Evolutionary conservation across 35 echinoderm and acorn worm genomes (phyloP).

Genomic region (Strongylocentrotus purpuratus): DNA sequence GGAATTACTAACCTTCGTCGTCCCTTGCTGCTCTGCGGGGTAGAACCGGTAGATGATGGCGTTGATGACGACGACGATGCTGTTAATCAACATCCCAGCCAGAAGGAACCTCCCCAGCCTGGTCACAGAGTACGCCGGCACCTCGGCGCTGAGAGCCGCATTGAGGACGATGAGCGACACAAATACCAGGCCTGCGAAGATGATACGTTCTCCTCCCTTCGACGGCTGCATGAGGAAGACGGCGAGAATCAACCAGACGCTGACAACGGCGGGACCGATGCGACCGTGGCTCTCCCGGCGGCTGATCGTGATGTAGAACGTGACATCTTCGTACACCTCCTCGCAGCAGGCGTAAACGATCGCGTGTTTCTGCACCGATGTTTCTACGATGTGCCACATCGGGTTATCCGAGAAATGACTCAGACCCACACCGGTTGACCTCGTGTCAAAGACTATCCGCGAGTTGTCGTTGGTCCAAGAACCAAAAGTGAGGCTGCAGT

Average conservation of each 20-base stretch:
- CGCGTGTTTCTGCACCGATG: background rate
- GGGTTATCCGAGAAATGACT: background rate
- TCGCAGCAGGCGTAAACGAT: background rate
- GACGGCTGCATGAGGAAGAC: constrained; percentile 15
- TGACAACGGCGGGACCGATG: background rate
- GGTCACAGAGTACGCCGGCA: background rate
- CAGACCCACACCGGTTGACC: background rate
- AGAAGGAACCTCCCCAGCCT: background rate
- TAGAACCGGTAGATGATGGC: background rate
- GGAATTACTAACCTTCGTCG: background rate
- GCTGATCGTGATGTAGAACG: background rate
- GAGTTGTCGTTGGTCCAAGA: constrained; percentile 2
- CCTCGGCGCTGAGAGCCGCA: background rate
- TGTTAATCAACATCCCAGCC: background rate
- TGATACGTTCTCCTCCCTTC: background rate
- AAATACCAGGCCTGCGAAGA: background rate
- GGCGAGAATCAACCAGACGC: background rate
- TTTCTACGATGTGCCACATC: background rate
- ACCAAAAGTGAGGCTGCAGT: background rate
- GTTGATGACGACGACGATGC: background rate
- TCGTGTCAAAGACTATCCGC: background rate
- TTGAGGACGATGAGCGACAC: background rate
- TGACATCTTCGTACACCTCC: background rate
- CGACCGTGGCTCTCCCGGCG: background rate
- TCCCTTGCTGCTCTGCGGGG: background rate